These are phyloP conservation scores for Eptatretus burgeri DNA, from an alignment of 2,113 vertebrate genomes.

Conservation along the genomic window DNA sequence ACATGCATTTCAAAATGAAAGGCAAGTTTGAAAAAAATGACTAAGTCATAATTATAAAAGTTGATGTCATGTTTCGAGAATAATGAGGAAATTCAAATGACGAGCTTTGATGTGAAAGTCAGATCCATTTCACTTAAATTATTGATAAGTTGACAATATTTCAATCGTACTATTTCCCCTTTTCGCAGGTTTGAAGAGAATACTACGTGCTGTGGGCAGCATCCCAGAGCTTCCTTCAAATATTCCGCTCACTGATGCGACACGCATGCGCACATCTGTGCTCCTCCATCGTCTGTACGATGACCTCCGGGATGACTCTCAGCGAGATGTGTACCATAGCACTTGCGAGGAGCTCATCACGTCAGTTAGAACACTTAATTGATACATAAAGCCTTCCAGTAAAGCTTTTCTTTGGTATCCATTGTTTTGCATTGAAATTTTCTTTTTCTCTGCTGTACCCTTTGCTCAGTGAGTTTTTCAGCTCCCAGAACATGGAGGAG, in stretches of 20 bases:
- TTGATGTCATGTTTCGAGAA: too few species aligned
- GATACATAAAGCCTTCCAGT: too few species aligned
- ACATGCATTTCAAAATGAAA: too few species aligned
- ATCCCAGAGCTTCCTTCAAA: constrained; percentile 55
- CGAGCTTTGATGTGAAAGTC: too few species aligned
- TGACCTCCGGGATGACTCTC: constrained; percentile 56
- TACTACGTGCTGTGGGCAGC: constrained; percentile 68
- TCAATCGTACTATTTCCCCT: not conserved
- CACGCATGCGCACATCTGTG: constrained; percentile 56
- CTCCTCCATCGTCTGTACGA: constrained; percentile 65
- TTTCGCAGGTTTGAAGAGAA: constrained; percentile 56
- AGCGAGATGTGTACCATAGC: constrained; percentile 45
- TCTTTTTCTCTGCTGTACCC: too few species aligned
- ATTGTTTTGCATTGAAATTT: too few species aligned
- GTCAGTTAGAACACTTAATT: constrained; percentile 18
- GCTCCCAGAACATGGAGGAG: constrained; percentile 81
- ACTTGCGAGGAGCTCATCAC: constrained; percentile 63
- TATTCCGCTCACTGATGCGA: constrained; percentile 59
- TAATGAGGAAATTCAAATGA: too few species aligned
- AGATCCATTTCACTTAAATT: too few species aligned
- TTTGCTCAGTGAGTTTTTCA: constrained; percentile 44
- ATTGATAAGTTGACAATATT: not conserved
- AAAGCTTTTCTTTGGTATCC: too few species aligned
- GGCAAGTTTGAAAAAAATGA: too few species aligned
- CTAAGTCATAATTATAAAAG: too few species aligned